A percentile compares a stretch with the other conserved stretches of the same genome.
Evolutionary conservation across 2,797 vertebrate species (phyloP).

Genomic region (Oreonectes daqikongensis): DNA sequence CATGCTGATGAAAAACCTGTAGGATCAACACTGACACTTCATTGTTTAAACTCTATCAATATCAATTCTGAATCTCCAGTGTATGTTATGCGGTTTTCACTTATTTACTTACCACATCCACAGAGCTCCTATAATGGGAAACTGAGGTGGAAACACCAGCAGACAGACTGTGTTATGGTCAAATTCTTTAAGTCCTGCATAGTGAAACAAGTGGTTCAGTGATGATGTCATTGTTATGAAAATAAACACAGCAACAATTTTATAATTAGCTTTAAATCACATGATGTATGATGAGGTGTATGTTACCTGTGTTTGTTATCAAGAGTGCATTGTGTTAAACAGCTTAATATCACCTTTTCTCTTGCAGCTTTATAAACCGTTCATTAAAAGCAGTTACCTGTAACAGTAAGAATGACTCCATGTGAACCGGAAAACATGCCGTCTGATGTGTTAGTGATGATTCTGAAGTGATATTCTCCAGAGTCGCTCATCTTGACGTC

Average conservation of each 20-base stretch:
- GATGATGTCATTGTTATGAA: too few species aligned
- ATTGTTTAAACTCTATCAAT: not conserved
- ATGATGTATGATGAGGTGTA: too few species aligned
- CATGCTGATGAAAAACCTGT: not conserved
- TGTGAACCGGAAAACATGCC: not conserved
- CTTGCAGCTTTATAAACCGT: not conserved
- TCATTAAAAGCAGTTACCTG: slow-evolving; percentile 52
- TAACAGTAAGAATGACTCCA: slow-evolving; percentile 60
- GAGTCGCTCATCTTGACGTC: slow-evolving; percentile 53
- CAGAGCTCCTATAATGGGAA: not conserved
- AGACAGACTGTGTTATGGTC: not conserved
- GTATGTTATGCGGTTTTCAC: not conserved
- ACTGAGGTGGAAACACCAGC: not conserved
- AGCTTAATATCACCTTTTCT: slow-evolving; percentile 5
- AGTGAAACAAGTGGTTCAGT: too few species aligned
- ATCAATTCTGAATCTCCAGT: not conserved
- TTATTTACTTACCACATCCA: not conserved
- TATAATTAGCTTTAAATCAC: slow-evolving; percentile 21
- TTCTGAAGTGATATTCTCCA: slow-evolving; percentile 56
- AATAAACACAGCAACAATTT: too few species aligned
- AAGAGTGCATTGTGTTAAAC: slow-evolving; percentile 41
- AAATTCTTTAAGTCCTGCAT: not conserved
- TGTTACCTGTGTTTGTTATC: not conserved
- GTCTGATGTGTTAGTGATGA: fast-evolving
- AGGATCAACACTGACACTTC: not conserved